phyloP scores from a whole-genome alignment of 1,140 invertebrate genomes.

The Bombus terrestris region DNA sequence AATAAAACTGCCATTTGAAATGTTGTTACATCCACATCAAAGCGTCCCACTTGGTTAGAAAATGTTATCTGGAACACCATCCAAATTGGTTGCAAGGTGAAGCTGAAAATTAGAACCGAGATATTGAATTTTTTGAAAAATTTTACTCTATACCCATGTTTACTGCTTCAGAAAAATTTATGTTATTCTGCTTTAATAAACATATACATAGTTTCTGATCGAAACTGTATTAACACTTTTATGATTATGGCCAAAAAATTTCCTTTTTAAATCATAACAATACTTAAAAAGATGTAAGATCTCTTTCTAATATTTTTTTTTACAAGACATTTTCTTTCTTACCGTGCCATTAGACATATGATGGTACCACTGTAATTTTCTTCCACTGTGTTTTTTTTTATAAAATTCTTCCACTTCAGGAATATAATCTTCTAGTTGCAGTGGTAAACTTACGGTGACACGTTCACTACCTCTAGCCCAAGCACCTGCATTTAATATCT shows the following conservation, averaged over 20 bases:
- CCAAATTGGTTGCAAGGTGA: conserved; percentile 57
- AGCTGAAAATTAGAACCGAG: conserved; percentile 51
- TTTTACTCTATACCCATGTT: conserved; percentile 38
- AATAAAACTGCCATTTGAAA: conserved; percentile 99
- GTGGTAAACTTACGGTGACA: conserved; percentile 96
- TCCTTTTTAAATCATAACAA: neutral
- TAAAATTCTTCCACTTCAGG: conserved; percentile 98
- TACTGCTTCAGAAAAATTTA: conserved; percentile 35
- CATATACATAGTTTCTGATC: neutral
- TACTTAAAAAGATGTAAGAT: conserved; percentile 7
- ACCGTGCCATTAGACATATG: conserved; percentile 99
- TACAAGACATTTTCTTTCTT: conserved; percentile 65
- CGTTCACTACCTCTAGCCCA: conserved; percentile 98
- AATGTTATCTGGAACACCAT: conserved; percentile 91
- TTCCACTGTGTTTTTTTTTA: conserved; percentile 98
- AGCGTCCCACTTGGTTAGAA: conserved; percentile 95
- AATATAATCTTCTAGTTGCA: conserved; percentile 99
- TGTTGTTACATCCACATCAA: conserved; percentile 99
- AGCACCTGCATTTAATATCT: conserved; percentile 98
- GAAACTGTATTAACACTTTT: conserved; percentile 6
- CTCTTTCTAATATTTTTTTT: conserved; percentile 18
- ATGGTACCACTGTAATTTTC: conserved; percentile 99
- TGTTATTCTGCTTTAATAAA: conserved; percentile 23
- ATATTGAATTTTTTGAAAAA: conserved; percentile 47
- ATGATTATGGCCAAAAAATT: neutral